Percentiles rank a stretch among this genome's conserved stretches.
Evolutionary conservation across 1,140 invertebrate genomes (phyloP).

Genomic region (Drosophila bipectinata): DNA sequence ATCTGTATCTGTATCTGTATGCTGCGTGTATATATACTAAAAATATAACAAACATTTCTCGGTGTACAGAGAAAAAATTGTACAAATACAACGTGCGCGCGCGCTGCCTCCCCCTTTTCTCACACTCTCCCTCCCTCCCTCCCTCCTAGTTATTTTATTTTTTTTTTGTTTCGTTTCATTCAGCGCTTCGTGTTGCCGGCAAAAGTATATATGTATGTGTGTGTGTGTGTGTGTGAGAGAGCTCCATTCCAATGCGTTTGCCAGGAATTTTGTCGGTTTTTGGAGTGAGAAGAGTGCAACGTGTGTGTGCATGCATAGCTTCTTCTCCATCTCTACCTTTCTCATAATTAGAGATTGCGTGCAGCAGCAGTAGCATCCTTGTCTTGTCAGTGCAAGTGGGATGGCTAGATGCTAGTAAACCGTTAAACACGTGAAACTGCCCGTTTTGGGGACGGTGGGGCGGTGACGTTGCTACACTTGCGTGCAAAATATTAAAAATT

Average conservation of each 20-base stretch:
- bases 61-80: conserved; percentile 48
- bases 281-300: conserved; percentile 9
- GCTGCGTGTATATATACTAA: conserved; percentile 27
- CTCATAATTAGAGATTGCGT: conserved; percentile 41
- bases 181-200: conserved; percentile 43
- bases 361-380: conserved; percentile 24
- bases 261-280: conserved; percentile 33
- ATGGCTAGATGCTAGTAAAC: conserved; percentile 53
- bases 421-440: conserved; percentile 71
- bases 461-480: conserved; percentile 2
- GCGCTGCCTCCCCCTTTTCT: conserved; percentile 12
- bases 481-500: background rate
- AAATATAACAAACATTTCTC: conserved; percentile 52
- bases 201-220: conserved; percentile 24
- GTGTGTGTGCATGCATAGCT: background rate
- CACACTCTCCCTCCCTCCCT: background rate
- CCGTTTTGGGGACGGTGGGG: background rate
- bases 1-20: background rate
- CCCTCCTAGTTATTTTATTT: too few relatives aligned
- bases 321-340: conserved; percentile 18
- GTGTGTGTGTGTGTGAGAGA: conserved; percentile 23
- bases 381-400: conserved; percentile 11
- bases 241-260: conserved; percentile 47
- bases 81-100: conserved; percentile 51
- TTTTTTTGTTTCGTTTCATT: conserved; percentile 42